Percentiles rank a stretch among this genome's conserved stretches.
These are phyloP conservation scores for Machimus rusticus DNA, from an alignment of 2,888 invertebrate genomes.

Conservation along the genomic window DNA sequence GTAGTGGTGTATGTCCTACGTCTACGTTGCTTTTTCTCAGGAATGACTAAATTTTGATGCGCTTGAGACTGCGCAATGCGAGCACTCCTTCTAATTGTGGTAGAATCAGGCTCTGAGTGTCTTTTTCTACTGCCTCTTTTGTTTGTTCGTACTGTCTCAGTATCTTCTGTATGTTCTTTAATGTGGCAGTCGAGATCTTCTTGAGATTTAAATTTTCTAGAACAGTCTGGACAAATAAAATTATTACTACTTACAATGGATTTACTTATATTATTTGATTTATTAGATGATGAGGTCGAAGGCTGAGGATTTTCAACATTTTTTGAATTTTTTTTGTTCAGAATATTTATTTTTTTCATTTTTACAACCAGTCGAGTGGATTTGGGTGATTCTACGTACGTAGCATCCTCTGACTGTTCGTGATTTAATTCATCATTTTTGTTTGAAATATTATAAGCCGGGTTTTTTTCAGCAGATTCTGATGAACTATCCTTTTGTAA, in stretches of 20 bases:
- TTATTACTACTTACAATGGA: neutral
- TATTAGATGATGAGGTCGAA: neutral
- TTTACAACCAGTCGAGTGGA: too few species aligned
- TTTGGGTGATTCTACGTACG: too few species aligned
- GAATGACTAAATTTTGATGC: neutral
- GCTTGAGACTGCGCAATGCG: conserved; percentile 39
- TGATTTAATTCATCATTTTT: too few species aligned
- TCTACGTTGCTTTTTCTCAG: neutral
- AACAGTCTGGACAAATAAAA: neutral
- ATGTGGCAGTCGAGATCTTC: neutral
- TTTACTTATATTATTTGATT: neutral
- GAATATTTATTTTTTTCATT: too few species aligned
- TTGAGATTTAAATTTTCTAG: neutral
- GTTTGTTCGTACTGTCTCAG: neutral
- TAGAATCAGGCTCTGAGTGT: neutral
- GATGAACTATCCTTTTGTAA: neutral
- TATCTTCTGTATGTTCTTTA: neutral
- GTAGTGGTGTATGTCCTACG: neutral
- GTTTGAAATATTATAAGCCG: neutral
- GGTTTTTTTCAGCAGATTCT: neutral
- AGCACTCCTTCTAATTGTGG: neutral
- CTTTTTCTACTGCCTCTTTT: neutral
- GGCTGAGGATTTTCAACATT: neutral
- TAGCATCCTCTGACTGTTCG: too few species aligned
- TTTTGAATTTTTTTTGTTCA: too few species aligned